These are phyloP conservation scores for Pachycephala philippinensis DNA, from an alignment of 2,113 vertebrate genomes.

Conservation along the genomic window DNA sequence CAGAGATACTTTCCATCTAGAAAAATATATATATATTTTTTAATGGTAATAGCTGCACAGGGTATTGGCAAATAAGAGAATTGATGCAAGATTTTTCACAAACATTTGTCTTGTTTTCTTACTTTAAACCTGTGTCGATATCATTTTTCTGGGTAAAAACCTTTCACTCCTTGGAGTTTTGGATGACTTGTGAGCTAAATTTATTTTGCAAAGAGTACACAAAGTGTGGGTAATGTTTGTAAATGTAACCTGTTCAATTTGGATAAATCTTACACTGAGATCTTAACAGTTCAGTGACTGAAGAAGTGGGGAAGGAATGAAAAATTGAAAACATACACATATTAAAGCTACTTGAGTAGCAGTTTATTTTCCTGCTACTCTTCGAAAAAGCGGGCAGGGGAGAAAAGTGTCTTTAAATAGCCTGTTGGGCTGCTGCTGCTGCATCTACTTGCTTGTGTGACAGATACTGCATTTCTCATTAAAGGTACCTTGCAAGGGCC, in stretches of 20 bases:
- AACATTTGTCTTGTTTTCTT: background rate
- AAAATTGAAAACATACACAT: background rate
- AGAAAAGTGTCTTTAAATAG: constrained; percentile 41
- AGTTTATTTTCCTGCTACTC: background rate
- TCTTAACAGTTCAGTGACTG: background rate
- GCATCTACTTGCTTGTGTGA: constrained; percentile 33
- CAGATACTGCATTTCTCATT: constrained; percentile 64
- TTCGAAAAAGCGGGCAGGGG: background rate
- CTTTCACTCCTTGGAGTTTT: background rate
- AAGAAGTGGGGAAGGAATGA: background rate
- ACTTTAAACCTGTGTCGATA: background rate
- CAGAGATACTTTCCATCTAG: background rate
- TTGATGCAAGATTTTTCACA: background rate
- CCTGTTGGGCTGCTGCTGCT: constrained; percentile 2
- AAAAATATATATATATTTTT: background rate
- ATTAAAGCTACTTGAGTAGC: background rate
- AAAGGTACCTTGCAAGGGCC: constrained; percentile 52
- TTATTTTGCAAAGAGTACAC: background rate
- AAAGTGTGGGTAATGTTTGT: background rate
- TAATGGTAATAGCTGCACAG: background rate
- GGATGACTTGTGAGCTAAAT: background rate
- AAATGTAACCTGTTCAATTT: background rate
- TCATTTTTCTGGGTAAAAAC: background rate
- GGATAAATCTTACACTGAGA: background rate
- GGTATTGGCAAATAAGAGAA: background rate